Evolutionary conservation across 1,140 invertebrate species (phyloP), one percentile per base, ranked within the genome.

Genomic region (Drosophila prosaltans): DNA sequence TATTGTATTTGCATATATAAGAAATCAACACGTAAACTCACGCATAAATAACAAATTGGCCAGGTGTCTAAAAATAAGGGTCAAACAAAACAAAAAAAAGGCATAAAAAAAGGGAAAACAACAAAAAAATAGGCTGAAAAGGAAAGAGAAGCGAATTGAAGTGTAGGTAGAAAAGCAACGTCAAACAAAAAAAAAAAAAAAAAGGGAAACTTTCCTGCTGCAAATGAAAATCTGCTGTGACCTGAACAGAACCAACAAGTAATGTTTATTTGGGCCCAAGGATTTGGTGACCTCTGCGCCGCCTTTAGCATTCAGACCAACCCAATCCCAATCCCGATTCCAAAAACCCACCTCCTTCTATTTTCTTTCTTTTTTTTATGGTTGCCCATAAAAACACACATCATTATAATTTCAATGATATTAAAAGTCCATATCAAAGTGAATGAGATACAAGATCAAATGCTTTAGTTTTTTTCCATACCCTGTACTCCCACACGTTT

Each of bases 321-420:
- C 8, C 45, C 21, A 51, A 51, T 43, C 32, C 59, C 11, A 24
- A 11, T 7, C 24, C 41, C 21, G 26, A 30, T 4, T 30, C 39
- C 32, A 41, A 24, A 41, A 24, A 43, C 57, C 32, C 36, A 59
- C 26, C 57, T 40, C 69, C 21, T 9, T 48, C 39, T 30, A 10
- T 71, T 39, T 24, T 58, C 16, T 60, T 9, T 32, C 43, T 54
- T 63, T 80, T 82, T 85, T 85, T 85, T 85, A 85, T 81, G 78
- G 78, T 68, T 69, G 68, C 71, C 59, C 69, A 88, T 86, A 79
- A 85, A 86, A 72, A 65, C 84, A 83, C 84, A 88, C 83, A 83
- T 86, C 85, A 86, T 88, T 89, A 89, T 88, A 89, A 88, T 88
- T 88, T 88, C 77, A 88, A 89, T 88, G 83, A 83, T 83, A 89